Evolutionary conservation across 1,140 invertebrate genomes (phyloP).

Genomic region (Papilio polyxenes): DNA sequence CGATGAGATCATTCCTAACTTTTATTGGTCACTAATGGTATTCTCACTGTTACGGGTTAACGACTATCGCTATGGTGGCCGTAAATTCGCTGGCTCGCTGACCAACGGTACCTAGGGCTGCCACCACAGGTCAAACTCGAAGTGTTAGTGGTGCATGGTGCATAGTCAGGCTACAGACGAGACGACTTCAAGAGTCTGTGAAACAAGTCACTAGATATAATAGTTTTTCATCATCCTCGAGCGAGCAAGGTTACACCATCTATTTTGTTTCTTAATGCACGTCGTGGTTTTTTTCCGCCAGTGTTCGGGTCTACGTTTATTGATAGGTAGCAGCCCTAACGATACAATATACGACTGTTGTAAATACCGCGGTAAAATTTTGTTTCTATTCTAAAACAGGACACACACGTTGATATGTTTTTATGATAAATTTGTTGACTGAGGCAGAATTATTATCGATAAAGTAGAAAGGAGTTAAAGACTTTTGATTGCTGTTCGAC

Average conservation of each 20-base stretch:
- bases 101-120: conserved; percentile 3
- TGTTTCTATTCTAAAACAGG: conserved; percentile 1
- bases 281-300: neutral
- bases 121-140: neutral
- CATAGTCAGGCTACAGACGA: neutral
- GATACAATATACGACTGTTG: conserved; percentile 6
- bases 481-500: neutral
- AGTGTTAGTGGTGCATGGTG: neutral
- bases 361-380: conserved; percentile 24
- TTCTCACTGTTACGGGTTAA: conserved; percentile 37
- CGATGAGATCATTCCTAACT: conserved; percentile 38
- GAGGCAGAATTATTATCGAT: neutral
- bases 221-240: neutral
- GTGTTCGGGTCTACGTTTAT: neutral
- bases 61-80: conserved; percentile 31
- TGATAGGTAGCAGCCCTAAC: neutral
- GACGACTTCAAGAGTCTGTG: neutral
- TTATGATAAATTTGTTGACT: neutral
- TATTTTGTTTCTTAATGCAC: neutral
- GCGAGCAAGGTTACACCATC: neutral
- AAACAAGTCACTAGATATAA: neutral
- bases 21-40: conserved; percentile 39
- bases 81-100: conserved; percentile 29
- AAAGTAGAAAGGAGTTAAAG: neutral
- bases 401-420: neutral